Percentiles rank a stretch among this genome's conserved stretches.
Conservation (phyloP, 2,797 vertebrate species). For the Anguilla megastoma region DNA sequence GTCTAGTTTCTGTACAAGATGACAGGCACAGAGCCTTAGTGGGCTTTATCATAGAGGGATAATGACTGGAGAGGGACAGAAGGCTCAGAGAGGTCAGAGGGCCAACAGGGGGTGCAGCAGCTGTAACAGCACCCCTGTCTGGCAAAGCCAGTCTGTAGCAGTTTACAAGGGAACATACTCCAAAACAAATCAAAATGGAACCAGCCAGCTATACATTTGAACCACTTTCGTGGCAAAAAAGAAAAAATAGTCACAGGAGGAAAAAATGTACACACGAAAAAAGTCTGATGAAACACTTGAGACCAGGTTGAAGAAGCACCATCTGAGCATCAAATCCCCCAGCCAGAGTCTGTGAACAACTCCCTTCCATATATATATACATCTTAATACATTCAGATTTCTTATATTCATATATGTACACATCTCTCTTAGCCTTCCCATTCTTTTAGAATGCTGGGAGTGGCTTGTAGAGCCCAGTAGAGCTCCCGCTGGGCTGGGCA, state of each 20-base stretch:
- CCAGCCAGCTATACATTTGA: neutral
- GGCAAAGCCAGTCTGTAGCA: conserved; percentile 3
- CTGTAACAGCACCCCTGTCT: neutral
- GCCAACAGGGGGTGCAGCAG: neutral
- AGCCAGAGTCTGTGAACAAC: neutral
- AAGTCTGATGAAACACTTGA: neutral
- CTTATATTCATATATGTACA: neutral
- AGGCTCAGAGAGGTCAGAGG: neutral
- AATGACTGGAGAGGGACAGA: neutral
- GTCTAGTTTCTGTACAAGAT: neutral
- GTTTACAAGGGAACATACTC: neutral
- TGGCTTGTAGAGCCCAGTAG: conserved; percentile 45
- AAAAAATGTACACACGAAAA: neutral
- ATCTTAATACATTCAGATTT: neutral
- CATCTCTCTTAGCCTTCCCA: too few species aligned
- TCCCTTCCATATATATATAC: neutral
- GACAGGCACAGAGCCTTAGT: neutral
- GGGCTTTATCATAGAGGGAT: neutral
- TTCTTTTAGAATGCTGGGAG: neutral
- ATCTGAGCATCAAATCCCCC: neutral
- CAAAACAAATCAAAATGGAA: neutral
- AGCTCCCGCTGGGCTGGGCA: conserved; percentile 39
- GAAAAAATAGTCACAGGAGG: neutral
- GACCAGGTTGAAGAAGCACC: neutral
- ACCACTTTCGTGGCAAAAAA: neutral